These are phyloP conservation scores for Spialia ferax DNA, from an alignment of 2,888 invertebrate species.

Conservation along the genomic window DNA sequence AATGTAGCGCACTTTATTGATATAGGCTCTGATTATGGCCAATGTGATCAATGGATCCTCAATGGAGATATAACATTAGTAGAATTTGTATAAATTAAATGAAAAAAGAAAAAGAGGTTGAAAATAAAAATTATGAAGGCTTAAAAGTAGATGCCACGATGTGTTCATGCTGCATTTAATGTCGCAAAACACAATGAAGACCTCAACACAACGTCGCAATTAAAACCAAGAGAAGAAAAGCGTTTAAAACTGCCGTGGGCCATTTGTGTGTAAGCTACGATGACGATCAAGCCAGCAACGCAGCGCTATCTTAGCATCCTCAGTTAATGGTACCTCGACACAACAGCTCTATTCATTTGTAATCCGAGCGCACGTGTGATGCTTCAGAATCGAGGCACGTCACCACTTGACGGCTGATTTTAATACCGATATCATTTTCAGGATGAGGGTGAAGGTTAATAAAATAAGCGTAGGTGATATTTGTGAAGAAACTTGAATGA, in stretches of 20 bases:
- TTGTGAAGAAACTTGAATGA: not conserved
- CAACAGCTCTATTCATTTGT: slow-evolving; percentile 27
- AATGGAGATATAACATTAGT: too few species aligned
- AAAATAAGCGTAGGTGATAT: not conserved
- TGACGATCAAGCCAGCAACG: not conserved
- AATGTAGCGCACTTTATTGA: not conserved
- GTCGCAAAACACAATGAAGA: slow-evolving; percentile 11
- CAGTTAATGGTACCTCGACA: slow-evolving; percentile 12
- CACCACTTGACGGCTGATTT: not conserved
- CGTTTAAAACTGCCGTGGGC: slow-evolving; percentile 15
- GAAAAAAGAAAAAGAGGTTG: too few species aligned
- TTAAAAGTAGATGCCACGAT: not conserved
- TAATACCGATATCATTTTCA: not conserved
- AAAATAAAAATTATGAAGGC: not conserved
- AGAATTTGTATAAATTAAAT: too few species aligned
- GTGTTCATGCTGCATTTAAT: not conserved
- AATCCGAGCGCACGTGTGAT: slow-evolving; percentile 21
- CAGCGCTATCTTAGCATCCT: not conserved
- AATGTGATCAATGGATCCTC: too few species aligned
- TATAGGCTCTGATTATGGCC: too few species aligned
- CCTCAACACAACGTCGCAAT: slow-evolving; percentile 10
- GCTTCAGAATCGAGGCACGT: slow-evolving; percentile 11
- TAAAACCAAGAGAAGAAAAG: slow-evolving; percentile 23
- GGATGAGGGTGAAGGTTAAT: not conserved
- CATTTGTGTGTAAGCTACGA: slow-evolving; percentile 9